A percentile compares a stretch with the other conserved stretches of the same genome.
These are phyloP conservation scores for Onychomys torridus DNA, from an alignment of 2,797 vertebrate species.

Conservation along the genomic window DNA sequence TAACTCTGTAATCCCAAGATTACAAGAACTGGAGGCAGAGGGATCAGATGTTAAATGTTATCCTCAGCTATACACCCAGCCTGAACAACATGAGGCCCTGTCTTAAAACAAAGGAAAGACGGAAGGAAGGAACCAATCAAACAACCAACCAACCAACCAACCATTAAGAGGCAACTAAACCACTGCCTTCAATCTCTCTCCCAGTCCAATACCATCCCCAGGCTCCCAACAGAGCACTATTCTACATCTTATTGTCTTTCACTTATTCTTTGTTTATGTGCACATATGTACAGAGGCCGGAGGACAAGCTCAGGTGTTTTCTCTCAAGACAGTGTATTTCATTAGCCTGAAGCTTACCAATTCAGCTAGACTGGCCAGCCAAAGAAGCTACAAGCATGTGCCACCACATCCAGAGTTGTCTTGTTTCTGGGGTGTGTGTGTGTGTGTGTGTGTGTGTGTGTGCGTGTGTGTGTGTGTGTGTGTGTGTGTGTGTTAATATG, in stretches of 20 bases:
- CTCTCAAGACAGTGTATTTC: background rate
- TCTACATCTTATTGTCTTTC: background rate
- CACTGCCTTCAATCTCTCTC: background rate
- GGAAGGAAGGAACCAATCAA: background rate
- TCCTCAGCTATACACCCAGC: background rate
- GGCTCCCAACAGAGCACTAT: too few relatives aligned
- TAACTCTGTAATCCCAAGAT: background rate
- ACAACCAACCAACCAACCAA: too few relatives aligned
- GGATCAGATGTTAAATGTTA: background rate
- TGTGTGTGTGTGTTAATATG: background rate
- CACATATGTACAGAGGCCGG: background rate
- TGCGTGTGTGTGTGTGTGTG: background rate
- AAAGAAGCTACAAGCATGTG: background rate
- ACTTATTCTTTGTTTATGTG: background rate
- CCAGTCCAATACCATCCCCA: background rate
- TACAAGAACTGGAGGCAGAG: background rate
- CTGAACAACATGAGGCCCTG: background rate
- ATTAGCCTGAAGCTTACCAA: background rate
- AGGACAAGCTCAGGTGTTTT: background rate
- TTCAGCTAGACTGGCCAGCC: background rate
- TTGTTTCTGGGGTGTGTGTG: too few relatives aligned
- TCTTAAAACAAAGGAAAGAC: background rate
- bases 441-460: background rate
- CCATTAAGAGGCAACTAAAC: background rate
- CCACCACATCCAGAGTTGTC: background rate